Conservation (phyloP, 53 echinoderm and acorn worm genomes). For the Mesocentrotus franciscanus region DNA sequence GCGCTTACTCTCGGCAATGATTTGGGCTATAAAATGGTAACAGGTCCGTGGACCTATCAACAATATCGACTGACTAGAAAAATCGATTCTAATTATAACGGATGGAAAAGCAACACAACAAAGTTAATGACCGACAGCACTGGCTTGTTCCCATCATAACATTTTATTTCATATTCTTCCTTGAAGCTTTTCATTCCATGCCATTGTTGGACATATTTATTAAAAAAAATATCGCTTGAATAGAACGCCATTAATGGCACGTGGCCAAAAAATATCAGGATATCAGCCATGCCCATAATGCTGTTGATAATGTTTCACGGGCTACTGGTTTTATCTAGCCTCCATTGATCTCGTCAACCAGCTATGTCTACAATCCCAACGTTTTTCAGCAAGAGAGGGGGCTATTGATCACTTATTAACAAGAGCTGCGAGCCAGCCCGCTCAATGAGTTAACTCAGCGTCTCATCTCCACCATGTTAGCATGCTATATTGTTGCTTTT, state of each 20-base stretch:
- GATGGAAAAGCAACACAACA: not conserved
- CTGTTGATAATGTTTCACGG: not conserved
- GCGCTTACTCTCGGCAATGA: not conserved
- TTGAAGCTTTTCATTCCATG: not conserved
- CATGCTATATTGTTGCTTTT: too few relatives aligned
- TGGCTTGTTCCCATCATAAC: not conserved
- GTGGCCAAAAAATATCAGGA: not conserved
- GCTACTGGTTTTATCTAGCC: not conserved
- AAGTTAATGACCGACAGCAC: not conserved
- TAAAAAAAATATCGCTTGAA: not conserved
- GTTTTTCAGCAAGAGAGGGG: not conserved
- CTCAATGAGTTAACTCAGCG: too few relatives aligned
- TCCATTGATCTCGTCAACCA: not conserved
- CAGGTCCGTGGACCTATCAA: not conserved
- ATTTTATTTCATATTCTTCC: not conserved
- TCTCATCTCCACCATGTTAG: too few relatives aligned
- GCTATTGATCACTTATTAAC: not conserved
- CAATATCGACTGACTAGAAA: not conserved
- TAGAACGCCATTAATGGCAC: not conserved
- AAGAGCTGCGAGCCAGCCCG: not conserved
- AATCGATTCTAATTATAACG: slow-evolving; percentile 8
- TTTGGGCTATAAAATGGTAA: not conserved
- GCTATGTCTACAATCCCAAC: not conserved
- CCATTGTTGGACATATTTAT: not conserved
- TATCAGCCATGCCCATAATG: not conserved